Evolutionary conservation across 2,888 invertebrate genomes (phyloP).

Genomic region (Coleophora deauratella): DNA sequence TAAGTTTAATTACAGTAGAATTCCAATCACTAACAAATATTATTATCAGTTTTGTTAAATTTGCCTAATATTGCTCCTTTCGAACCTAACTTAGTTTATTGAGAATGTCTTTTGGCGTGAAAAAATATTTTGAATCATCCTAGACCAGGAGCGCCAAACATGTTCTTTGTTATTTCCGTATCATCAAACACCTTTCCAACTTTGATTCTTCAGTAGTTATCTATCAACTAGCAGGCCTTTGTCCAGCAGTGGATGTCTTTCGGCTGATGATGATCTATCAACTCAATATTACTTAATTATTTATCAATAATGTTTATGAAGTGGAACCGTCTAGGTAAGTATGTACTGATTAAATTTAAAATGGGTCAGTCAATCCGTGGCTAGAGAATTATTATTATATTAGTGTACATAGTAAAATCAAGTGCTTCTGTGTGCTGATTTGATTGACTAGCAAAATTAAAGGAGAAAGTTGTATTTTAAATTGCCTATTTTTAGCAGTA

Average conservation of each 20-base stretch:
- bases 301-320: too few relatives aligned
- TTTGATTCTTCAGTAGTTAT: too few relatives aligned
- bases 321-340: constrained; percentile 31
- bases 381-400: constrained; percentile 50
- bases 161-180: constrained; percentile 1
- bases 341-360: constrained; percentile 52
- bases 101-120: constrained; percentile 61
- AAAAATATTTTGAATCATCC: constrained; percentile 30
- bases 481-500: constrained; percentile 57
- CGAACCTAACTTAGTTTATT: constrained; percentile 24
- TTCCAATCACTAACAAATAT: too few relatives aligned
- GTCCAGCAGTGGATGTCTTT: too few relatives aligned
- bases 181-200: too few relatives aligned
- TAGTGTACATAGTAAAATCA: constrained; percentile 51
- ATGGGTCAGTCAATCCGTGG: constrained; percentile 59
- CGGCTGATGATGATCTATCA: too few relatives aligned
- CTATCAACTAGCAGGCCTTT: too few relatives aligned
- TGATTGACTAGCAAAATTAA: constrained; percentile 45
- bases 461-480: constrained; percentile 49
- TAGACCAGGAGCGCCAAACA: constrained; percentile 7
- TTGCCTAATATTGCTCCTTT: constrained; percentile 16
- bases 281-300: too few relatives aligned
- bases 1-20: too few relatives aligned
- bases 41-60: background rate
- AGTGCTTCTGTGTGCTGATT: constrained; percentile 59